Conservation (phyloP, 2,888 invertebrate species). For the Callimorpha dominula region DNA sequence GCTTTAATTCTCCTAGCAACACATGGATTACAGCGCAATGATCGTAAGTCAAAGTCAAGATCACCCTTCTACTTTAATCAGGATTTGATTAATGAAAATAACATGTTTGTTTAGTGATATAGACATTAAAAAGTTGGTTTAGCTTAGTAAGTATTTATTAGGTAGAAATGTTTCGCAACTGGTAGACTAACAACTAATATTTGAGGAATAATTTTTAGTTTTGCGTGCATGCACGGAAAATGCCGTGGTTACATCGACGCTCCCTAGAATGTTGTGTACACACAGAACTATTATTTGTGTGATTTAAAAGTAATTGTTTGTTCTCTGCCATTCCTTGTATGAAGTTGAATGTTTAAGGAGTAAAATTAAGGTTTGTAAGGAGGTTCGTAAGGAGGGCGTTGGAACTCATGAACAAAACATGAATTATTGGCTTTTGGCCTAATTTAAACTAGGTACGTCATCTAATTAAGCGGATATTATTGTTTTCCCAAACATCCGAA, state of each 20-base stretch:
- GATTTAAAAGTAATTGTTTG: no score
- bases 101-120: background rate
- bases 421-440: background rate
- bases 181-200: no score
- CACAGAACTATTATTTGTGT: background rate
- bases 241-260: background rate
- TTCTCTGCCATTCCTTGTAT: no score
- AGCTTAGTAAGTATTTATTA: background rate
- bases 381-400: background rate
- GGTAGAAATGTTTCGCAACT: background rate
- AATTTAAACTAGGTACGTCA: slow-evolving; percentile 5
- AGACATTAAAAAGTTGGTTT: background rate
- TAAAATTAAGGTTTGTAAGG: background rate
- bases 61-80: background rate
- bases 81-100: background rate
- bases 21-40: background rate
- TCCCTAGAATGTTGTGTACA: background rate
- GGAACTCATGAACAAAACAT: background rate
- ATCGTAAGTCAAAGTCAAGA: background rate
- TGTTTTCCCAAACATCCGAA: slow-evolving; percentile 8
- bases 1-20: background rate
- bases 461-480: slow-evolving; percentile 19
- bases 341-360: no score
- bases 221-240: no score
- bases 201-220: no score